Conservation (phyloP, 2,113 vertebrate species). For the Macaca mulatta region DNA sequence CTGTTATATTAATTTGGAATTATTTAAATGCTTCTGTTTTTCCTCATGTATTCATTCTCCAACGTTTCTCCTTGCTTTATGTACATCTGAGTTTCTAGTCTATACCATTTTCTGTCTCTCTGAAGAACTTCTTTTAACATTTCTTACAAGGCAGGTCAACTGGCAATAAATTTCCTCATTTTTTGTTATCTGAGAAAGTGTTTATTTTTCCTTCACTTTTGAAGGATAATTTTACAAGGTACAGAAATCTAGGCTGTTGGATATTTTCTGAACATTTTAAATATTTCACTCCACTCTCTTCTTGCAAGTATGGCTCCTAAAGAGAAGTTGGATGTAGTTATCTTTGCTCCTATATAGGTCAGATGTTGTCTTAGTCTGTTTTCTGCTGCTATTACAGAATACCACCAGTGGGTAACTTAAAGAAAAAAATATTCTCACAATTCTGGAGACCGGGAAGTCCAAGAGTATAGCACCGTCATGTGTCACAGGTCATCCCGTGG, state of each 20-base stretch:
- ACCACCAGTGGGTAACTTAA: background rate
- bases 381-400: background rate
- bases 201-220: background rate
- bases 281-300: background rate
- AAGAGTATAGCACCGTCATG: background rate
- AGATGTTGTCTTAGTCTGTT: background rate
- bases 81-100: background rate
- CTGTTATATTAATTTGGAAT: background rate
- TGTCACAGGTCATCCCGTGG: background rate
- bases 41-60: background rate
- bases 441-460: background rate
- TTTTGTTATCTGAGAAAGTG: background rate
- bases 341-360: background rate
- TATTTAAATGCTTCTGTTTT: background rate
- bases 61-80: background rate
- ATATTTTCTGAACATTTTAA: background rate
- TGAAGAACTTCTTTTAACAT: background rate
- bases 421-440: background rate
- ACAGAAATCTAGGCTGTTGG: background rate
- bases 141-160: background rate
- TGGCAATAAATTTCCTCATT: background rate
- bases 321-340: background rate
- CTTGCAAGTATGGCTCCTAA: background rate
- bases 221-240: background rate
- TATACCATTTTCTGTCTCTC: background rate